These are phyloP conservation scores for Thryonomys swinderianus DNA, from an alignment of 2,113 vertebrate genomes.

Conservation along the genomic window DNA sequence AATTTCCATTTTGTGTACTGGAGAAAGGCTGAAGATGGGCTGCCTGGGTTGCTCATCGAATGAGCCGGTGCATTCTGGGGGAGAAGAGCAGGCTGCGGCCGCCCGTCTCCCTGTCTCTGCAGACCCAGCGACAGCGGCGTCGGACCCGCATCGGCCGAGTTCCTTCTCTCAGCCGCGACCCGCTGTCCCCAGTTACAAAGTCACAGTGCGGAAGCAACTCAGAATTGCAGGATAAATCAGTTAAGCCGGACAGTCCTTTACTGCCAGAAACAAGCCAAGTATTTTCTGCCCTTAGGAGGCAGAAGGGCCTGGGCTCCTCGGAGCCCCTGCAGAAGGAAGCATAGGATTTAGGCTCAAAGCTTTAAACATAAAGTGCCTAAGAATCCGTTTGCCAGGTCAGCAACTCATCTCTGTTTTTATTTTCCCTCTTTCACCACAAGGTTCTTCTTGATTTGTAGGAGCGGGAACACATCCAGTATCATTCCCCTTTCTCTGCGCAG, in stretches of 20 bases:
- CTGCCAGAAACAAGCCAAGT: not conserved
- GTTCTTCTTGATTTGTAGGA: not conserved
- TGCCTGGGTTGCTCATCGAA: not conserved
- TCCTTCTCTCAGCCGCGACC: not conserved
- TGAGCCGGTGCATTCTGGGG: not conserved
- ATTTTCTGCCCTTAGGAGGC: not conserved
- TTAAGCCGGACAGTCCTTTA: not conserved
- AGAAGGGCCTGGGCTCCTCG: rapidly evolving
- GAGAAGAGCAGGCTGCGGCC: too few species aligned
- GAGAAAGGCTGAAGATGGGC: not conserved
- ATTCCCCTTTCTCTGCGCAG: not conserved
- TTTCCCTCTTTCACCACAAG: not conserved
- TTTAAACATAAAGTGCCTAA: not conserved
- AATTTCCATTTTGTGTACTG: not conserved
- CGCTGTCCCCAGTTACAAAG: not conserved
- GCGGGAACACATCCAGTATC: too few species aligned
- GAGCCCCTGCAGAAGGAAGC: rapidly evolving
- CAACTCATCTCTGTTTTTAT: not conserved
- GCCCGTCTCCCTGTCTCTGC: too few species aligned
- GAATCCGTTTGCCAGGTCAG: not conserved
- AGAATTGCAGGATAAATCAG: not conserved
- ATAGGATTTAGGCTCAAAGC: not conserved
- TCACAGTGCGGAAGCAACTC: not conserved
- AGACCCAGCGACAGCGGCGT: rapidly evolving
- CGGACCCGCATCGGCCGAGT: not conserved